Evolutionary conservation across 2,113 vertebrate species (phyloP).

Genomic region (Podarcis muralis): DNA sequence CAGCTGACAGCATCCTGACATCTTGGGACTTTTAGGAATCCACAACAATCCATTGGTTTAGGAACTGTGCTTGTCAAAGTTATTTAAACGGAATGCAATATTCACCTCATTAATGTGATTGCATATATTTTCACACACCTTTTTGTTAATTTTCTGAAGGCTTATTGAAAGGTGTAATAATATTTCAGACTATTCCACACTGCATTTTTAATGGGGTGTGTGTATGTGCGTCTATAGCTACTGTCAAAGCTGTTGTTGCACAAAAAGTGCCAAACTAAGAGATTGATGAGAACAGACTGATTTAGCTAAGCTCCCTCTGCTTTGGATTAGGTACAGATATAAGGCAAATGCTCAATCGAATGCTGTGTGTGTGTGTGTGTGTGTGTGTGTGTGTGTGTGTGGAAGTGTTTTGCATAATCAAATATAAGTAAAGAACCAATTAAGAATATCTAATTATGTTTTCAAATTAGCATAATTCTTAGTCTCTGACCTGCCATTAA

Average conservation of each 20-base stretch:
- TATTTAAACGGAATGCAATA: background rate
- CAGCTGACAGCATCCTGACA: background rate
- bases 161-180: background rate
- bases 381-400: no score
- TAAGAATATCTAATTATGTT: slow-evolving; percentile 21
- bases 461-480: slow-evolving; percentile 1
- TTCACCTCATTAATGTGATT: background rate
- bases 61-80: background rate
- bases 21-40: background rate
- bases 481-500: slow-evolving; percentile 36
- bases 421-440: slow-evolving; percentile 38
- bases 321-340: slow-evolving; percentile 39
- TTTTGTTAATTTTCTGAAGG: background rate
- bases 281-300: slow-evolving; percentile 31
- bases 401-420: background rate
- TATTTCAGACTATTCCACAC: background rate
- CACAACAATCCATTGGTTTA: background rate
- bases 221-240: background rate
- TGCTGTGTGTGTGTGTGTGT: background rate
- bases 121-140: background rate
- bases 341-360: slow-evolving; percentile 44
- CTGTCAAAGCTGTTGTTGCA: background rate
- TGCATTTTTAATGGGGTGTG: background rate
- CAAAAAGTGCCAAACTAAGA: background rate
- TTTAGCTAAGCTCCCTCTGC: slow-evolving; percentile 55